Base-by-base conservation (phyloP, 2,797 vertebrate genomes). In the Poeciliopsis turneri region DNA sequence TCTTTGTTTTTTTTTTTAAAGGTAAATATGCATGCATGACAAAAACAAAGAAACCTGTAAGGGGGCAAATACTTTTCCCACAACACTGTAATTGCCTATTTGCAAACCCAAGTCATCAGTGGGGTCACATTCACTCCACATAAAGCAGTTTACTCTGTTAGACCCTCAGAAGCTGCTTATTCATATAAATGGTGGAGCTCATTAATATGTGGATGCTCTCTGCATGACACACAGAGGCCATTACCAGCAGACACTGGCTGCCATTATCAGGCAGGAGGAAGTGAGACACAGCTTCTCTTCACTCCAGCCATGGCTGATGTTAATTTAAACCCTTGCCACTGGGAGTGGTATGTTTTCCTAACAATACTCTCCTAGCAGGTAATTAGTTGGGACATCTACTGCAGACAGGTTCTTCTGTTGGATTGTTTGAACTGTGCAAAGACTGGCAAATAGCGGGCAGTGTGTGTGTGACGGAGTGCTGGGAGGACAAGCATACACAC, bases 121-220 rank as follows among this genome's bases (percentile, higher is more conserved):
- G 72, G 78, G 89, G 90, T 94, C 91, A 88, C 73, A 81, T 92
- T 91, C 84, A 85, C 82, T 82, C 80, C 87, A 87, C 78, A 92
- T 91, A 82, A 92, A 91, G 89, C 89, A 92, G 90, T 95, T 95
- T 93, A 86, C 89, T 89, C 83, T 90, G 85, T 93, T 92, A 87
- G 90, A 94, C 87, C 87, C 86, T 93, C 79, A 79, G 87, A 90
- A 90, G 85, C 89, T 79, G 82, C 91, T 88, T 85, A 86, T 69
- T 90, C 90, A 93, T 93, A 86, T 88, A 91, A 94, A 95, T 93
- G 88, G 86, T 80, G 70, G 77, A 82, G 77, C 91, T 94, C 88
- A 93, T 95, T 94, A 94, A 87, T 83, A 82, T 89, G 82, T 78
- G 86, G 53, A 86, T 80, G 81, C 86, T 86, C 80, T 86, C 81